Conservation (phyloP, 2,888 invertebrate genomes). For the Trachelus tabidus region DNA sequence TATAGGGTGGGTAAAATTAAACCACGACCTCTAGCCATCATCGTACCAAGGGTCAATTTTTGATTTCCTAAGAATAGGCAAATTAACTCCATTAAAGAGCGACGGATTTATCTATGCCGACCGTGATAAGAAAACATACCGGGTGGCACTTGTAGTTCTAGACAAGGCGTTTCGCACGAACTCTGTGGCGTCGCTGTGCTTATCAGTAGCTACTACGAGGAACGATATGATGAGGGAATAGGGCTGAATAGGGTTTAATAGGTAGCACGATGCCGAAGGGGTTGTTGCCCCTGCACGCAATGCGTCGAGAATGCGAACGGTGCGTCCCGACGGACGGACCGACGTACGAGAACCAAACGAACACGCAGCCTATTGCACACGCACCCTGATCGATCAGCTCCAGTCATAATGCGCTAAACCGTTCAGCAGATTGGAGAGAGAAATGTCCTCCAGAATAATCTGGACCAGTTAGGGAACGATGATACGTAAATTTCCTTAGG, state of each 20-base stretch:
- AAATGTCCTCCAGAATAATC: too few relatives aligned
- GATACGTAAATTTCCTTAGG: too few relatives aligned
- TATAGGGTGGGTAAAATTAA: too few relatives aligned
- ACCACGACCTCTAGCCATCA: too few relatives aligned
- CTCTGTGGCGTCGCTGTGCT: neutral
- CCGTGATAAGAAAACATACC: neutral
- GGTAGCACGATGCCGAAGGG: too few relatives aligned
- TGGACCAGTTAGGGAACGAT: too few relatives aligned
- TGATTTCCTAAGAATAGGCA: neutral
- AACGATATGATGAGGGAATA: neutral
- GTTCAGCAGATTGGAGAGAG: neutral
- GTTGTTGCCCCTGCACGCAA: slow-evolving; percentile 37
- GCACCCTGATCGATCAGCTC: slow-evolving; percentile 46
- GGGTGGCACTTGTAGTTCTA: slow-evolving; percentile 10
- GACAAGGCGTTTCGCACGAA: slow-evolving; percentile 10
- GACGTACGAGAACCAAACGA: slow-evolving; percentile 17
- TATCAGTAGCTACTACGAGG: slow-evolving; percentile 1
- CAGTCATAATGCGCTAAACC: slow-evolving; percentile 39
- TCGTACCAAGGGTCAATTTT: neutral
- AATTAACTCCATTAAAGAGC: too few relatives aligned
- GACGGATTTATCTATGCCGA: too few relatives aligned
- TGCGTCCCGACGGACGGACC: slow-evolving; percentile 33
- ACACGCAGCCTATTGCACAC: slow-evolving; percentile 44
- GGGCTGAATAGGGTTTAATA: neutral
- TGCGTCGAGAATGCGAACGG: slow-evolving; percentile 44